A percentile compares a stretch with the other conserved stretches of the same genome.
Conservation (phyloP, 2,113 vertebrate genomes). For the Geococcyx californianus region DNA sequence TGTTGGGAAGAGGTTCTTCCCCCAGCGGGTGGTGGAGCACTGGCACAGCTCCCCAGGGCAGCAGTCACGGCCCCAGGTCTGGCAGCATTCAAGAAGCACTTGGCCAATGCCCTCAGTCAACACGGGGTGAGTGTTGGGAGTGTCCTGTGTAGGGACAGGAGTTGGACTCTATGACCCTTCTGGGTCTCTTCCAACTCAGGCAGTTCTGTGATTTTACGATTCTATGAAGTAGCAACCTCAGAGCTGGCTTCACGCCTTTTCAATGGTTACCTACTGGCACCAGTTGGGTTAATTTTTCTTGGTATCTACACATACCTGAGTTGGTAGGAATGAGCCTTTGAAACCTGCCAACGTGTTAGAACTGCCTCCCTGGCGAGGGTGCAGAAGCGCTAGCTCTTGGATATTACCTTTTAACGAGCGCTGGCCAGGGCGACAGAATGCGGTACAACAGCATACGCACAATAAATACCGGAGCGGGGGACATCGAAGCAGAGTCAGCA, state of each 20-base stretch:
- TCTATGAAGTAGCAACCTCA: fast-evolving
- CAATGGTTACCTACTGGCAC: neutral
- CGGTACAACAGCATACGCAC: neutral
- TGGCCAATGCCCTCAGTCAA: too few species aligned
- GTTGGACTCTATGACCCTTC: too few species aligned
- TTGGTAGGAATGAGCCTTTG: neutral
- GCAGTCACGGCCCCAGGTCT: too few species aligned
- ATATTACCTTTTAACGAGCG: neutral
- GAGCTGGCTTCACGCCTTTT: neutral
- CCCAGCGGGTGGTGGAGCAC: too few species aligned
- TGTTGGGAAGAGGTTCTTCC: too few species aligned
- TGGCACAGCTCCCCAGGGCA: too few species aligned
- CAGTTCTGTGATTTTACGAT: too few species aligned
- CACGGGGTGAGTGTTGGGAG: too few species aligned
- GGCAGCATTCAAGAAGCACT: too few species aligned
- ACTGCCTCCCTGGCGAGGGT: neutral
- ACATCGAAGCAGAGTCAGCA: neutral
- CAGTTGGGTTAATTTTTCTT: neutral
- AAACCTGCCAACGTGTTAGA: neutral
- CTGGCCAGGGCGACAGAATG: neutral
- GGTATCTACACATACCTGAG: neutral
- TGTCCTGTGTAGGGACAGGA: too few species aligned
- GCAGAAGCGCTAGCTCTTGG: neutral
- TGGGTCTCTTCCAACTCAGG: too few species aligned
- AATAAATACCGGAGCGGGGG: neutral